Percentiles rank a stretch among this genome's conserved stretches.
Evolutionary conservation across 2,888 invertebrate species (phyloP).

Genomic region (Drosophila pseudotalamancana): DNA sequence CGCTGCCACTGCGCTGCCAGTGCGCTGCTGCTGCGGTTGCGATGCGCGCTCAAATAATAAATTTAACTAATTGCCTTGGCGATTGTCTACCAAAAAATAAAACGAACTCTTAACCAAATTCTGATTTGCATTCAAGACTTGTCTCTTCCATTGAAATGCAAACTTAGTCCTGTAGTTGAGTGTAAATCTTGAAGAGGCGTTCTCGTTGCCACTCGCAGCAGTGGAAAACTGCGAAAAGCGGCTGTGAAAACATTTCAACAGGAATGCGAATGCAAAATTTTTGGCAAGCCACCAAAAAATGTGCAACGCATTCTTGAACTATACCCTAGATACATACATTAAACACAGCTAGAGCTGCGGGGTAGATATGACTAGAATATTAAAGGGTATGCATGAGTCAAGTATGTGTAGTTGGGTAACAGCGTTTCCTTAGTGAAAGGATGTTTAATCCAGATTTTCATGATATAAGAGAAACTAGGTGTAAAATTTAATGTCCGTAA

Average conservation of each 20-base stretch:
- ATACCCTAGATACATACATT: neutral
- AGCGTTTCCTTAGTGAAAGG: no score
- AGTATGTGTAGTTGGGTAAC: no score
- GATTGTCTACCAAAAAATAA: slow-evolving; percentile 59
- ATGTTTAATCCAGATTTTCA: no score
- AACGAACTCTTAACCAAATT: slow-evolving; percentile 12
- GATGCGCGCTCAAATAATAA: slow-evolving; percentile 72
- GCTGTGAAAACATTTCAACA: slow-evolving; percentile 5
- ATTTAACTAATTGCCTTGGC: slow-evolving; percentile 76
- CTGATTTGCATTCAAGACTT: slow-evolving; percentile 41
- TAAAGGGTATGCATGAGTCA: neutral
- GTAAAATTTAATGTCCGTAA: no score
- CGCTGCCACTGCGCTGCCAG: slow-evolving; percentile 3
- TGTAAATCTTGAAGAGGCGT: slow-evolving; percentile 36
- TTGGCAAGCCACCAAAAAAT: slow-evolving; percentile 63
- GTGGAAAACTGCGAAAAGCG: slow-evolving; percentile 6
- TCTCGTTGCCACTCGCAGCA: slow-evolving; percentile 33
- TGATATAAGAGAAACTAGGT: no score
- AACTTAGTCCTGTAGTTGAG: slow-evolving; percentile 18
- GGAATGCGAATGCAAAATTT: slow-evolving; percentile 17
- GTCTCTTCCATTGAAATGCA: slow-evolving; percentile 15
- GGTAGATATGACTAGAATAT: neutral
- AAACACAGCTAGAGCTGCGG: neutral
- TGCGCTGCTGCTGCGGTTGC: slow-evolving; percentile 54
- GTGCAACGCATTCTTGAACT: slow-evolving; percentile 24